Percentiles rank a stretch among this genome's conserved stretches.
Evolutionary conservation across 2,888 invertebrate species (phyloP).

Genomic region (Zaprionus lineosus): DNA sequence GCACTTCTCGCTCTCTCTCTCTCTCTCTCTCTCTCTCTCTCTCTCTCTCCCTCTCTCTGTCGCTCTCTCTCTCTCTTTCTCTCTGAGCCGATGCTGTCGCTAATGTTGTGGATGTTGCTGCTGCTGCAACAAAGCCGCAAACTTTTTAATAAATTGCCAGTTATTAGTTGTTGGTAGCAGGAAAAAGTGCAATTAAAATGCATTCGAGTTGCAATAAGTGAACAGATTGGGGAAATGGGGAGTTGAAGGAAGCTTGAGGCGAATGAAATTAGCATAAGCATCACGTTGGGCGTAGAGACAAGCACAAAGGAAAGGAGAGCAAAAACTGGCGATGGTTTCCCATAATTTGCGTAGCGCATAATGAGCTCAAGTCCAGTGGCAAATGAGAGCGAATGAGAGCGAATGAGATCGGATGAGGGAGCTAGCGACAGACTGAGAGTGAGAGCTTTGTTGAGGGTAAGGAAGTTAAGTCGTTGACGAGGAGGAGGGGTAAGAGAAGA

Average conservation of each 20-base stretch:
- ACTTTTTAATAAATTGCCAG: constrained; percentile 74
- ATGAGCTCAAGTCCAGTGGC: constrained; percentile 52
- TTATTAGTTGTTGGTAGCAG: constrained; percentile 66
- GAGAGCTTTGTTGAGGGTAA: background rate
- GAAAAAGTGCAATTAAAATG: constrained; percentile 77
- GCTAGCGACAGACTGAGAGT: background rate
- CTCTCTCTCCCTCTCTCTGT: background rate
- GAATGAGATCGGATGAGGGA: background rate
- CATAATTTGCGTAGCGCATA: constrained; percentile 70
- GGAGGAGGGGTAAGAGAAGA: too few species aligned
- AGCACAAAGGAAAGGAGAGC: constrained; percentile 19
- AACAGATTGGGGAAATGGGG: background rate
- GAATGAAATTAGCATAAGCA: constrained; percentile 68
- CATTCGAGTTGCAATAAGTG: constrained; percentile 34
- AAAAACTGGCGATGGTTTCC: constrained; percentile 67
- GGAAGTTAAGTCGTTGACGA: constrained; percentile 24
- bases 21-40: background rate
- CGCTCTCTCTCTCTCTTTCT: background rate
- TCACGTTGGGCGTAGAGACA: constrained; percentile 40
- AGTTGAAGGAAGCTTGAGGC: constrained; percentile 51
- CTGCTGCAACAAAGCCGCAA: constrained; percentile 46
- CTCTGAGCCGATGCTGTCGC: background rate
- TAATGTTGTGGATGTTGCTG: background rate
- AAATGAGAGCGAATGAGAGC: background rate
- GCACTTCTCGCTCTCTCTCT: background rate